Percentiles rank a stretch among this genome's conserved stretches.
These are phyloP conservation scores for Pogonophryne albipinna DNA, from an alignment of 2,797 vertebrate genomes.

Conservation along the genomic window DNA sequence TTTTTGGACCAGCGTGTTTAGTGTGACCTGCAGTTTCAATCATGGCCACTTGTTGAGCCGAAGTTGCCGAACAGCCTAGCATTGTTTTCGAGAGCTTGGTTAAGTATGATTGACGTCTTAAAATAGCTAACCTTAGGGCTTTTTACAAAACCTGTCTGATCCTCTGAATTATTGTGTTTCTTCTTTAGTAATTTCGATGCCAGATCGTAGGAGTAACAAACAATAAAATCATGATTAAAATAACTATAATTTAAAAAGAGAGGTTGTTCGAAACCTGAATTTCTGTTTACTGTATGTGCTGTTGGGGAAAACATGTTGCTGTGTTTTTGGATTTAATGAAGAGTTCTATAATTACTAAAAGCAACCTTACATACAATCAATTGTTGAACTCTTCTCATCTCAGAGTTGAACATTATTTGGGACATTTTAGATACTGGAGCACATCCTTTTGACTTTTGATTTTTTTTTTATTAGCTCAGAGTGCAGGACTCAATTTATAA, in stretches of 20 bases:
- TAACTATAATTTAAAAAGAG: not conserved
- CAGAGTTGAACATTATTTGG: not conserved
- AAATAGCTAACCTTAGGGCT: too few relatives aligned
- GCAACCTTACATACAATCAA: too few relatives aligned
- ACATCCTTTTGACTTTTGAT: too few relatives aligned
- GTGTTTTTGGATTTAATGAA: slow-evolving; percentile 10
- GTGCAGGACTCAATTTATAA: too few relatives aligned
- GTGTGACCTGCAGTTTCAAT: too few relatives aligned
- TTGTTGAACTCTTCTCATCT: not conserved
- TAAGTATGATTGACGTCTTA: too few relatives aligned
- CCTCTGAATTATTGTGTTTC: slow-evolving; percentile 3
- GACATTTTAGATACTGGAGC: not conserved
- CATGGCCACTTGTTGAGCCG: too few relatives aligned
- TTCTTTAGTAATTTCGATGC: not conserved
- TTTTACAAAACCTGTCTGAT: too few relatives aligned
- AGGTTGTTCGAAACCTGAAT: not conserved
- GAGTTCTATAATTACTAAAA: not conserved
- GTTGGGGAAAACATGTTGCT: not conserved
- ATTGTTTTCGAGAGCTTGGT: too few relatives aligned
- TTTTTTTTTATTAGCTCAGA: too few relatives aligned
- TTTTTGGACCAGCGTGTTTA: too few relatives aligned
- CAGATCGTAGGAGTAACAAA: not conserved
- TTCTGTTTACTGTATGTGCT: not conserved
- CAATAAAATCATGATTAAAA: not conserved
- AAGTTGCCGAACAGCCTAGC: too few relatives aligned